Evolutionary conservation across 2,888 invertebrate species (phyloP), one percentile per base, ranked within the genome.

Genomic region (Parascotia fuliginaria): DNA sequence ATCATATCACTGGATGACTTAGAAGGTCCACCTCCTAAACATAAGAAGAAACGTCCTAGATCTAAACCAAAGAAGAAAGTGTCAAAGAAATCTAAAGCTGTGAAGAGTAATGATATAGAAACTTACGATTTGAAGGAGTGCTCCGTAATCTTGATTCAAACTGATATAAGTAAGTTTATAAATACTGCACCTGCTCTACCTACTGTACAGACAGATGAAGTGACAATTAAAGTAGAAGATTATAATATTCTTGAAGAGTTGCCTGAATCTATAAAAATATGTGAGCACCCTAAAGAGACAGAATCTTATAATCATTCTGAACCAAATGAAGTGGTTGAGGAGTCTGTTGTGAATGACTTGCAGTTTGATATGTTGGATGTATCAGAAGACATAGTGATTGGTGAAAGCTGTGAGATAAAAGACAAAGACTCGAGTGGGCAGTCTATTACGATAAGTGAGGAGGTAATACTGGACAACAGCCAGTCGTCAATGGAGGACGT

Each of bases 331-430:
- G 43, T 63, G 12, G 51, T 60, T 11, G 73, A 72, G 42, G 73
- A 71, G 4, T 28, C 45, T 22, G 58, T 74, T 3, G n/a, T n/a
- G n/a, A 85, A 80, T 63, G 85, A 87, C 40, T 66, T 90, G 28
- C 87, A 88, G 33, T 83, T 92, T 64, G 91, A 91, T 50, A 90
- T 91, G 90, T 73, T 92, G 46, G 91, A 91, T 70, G 90, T 91
- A 0, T 92, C 90, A 0, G 92, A 91, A 63, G 91, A 91, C 53
- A 91, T 92, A 45, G 81, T 87, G 0, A 88, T 92, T 50, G 90
- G 85, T 0, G 86, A 86, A 28, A 80, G 62, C 45, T 83, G 78
- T 69, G 89, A 89, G 45, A 64, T 80, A 0, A 89, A 89, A 42
- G 82, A 83, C 34, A 87, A 85, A 56, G 78, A 75, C 40, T 45